phyloP scores from a whole-genome alignment of 2,888 invertebrate genomes.

The Mycalesis mineus region DNA sequence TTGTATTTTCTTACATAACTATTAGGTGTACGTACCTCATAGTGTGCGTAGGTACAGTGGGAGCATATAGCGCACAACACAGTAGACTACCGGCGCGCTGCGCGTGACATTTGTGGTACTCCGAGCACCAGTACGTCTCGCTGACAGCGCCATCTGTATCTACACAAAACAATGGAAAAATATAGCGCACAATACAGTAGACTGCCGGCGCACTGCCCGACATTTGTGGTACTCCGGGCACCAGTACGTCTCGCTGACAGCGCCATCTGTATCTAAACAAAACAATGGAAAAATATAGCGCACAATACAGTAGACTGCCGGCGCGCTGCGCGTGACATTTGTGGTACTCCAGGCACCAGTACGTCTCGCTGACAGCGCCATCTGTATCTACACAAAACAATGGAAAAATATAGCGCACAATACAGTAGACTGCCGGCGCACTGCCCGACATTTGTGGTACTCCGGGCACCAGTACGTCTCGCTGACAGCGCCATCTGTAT shows the following conservation, averaged over 20 bases:
- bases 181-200: too few species aligned
- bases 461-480: too few species aligned
- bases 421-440: too few species aligned
- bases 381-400: conserved; percentile 11
- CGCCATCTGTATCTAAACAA: too few species aligned
- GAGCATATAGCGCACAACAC: conserved; percentile 85
- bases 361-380: conserved; percentile 78
- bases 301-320: conserved; percentile 83
- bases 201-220: too few species aligned
- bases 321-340: conserved; percentile 88
- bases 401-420: too few species aligned
- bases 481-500: too few species aligned
- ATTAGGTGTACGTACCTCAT: conserved; percentile 82
- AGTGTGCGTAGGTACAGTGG: conserved; percentile 85
- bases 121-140: conserved; percentile 90
- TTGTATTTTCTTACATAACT: too few species aligned
- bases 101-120: conserved; percentile 92
- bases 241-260: too few species aligned
- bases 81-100: conserved; percentile 81
- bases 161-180: too few species aligned
- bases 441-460: too few species aligned
- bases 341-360: conserved; percentile 91
- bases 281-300: conserved; percentile 85
- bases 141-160: conserved; percentile 38
- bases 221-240: too few species aligned